These are phyloP conservation scores for Gambelia wislizenii DNA, from an alignment of 2,797 vertebrate genomes.

Conservation along the genomic window DNA sequence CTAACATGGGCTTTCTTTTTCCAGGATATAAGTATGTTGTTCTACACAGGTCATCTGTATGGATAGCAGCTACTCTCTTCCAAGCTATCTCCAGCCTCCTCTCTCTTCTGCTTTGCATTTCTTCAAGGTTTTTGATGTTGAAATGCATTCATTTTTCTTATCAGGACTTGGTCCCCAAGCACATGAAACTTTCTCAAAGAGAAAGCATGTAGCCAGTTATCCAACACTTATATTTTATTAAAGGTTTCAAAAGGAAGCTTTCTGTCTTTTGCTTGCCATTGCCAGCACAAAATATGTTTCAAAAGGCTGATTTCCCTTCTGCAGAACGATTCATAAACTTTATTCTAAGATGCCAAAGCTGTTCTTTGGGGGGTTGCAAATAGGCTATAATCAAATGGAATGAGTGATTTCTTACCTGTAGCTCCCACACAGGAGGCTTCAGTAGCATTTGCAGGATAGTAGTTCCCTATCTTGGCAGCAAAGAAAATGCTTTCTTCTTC, in stretches of 20 bases:
- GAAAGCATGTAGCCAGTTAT: constrained; percentile 1
- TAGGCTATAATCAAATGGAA: constrained; percentile 21
- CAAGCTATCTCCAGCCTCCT: not conserved
- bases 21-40: not conserved
- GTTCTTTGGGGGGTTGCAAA: not conserved
- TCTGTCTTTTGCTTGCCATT: constrained; percentile 7
- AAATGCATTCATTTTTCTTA: constrained; percentile 15
- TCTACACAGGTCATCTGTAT: not conserved
- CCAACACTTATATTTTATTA: constrained; percentile 1
- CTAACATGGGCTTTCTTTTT: not conserved
- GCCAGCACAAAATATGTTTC: not conserved
- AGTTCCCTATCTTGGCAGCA: not conserved
- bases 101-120: not conserved
- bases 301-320: constrained; percentile 23
- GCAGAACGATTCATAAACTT: constrained; percentile 24
- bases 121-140: not conserved
- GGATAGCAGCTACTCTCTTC: not conserved
- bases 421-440: not conserved
- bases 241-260: constrained; percentile 19
- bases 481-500: not conserved
- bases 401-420: constrained; percentile 18
- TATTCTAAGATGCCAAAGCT: constrained; percentile 9
- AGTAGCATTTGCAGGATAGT: not conserved
- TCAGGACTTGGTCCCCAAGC: not conserved
- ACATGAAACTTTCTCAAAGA: not conserved